phyloP scores from a whole-genome alignment of 2,113 vertebrate species.

The Oceanodroma tethys region DNA sequence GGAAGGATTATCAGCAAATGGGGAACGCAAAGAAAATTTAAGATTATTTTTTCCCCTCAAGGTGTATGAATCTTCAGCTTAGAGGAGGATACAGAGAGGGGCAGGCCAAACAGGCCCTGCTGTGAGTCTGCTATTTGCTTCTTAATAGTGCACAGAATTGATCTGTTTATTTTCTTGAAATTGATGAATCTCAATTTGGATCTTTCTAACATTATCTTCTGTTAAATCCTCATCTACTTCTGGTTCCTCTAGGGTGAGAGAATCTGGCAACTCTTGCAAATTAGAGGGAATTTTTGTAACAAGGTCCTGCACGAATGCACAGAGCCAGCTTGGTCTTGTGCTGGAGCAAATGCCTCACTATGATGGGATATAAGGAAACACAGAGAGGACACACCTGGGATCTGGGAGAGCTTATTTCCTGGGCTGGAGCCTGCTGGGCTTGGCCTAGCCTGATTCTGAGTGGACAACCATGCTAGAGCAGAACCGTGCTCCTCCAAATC shows the following conservation, averaged over 20 bases:
- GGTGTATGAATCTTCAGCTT: background rate
- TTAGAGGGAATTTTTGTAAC: background rate
- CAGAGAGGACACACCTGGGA: background rate
- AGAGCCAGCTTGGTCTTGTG: background rate
- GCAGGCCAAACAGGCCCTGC: background rate
- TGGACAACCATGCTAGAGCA: background rate
- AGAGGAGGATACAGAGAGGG: background rate
- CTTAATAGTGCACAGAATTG: background rate
- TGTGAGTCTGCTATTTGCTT: background rate
- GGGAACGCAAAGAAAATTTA: background rate
- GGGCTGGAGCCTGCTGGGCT: background rate
- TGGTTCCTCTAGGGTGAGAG: background rate
- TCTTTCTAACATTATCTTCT: background rate
- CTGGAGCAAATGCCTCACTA: background rate
- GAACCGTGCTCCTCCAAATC: background rate
- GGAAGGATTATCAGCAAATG: background rate
- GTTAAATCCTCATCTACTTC: background rate
- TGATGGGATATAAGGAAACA: background rate
- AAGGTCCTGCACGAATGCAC: background rate
- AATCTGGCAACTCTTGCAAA: background rate
- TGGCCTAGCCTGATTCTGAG: background rate
- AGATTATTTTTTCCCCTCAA: background rate
- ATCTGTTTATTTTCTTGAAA: background rate
- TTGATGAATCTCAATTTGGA: background rate
- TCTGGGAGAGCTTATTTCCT: background rate